Base-by-base conservation (phyloP, 2,888 invertebrate genomes). In the Cremastobaeus sp. region DNA sequence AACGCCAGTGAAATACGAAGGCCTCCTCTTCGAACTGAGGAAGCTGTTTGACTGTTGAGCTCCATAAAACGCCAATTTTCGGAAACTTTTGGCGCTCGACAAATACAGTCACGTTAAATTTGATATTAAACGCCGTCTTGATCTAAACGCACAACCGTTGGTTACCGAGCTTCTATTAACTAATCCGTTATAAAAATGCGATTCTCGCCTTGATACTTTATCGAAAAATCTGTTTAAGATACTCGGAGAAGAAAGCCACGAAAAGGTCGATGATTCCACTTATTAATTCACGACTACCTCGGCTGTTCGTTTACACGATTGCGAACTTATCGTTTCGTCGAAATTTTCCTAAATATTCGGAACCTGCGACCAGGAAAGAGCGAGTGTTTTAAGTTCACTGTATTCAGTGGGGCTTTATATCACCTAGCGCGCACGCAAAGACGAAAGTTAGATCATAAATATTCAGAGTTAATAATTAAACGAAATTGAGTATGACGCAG, bases 31-130 rank as follows among this genome's bases (percentile, higher is more conserved):
- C 52, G 65, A 70, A 69, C 25, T n/a, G n/a, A n/a, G n/a, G n/a
- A n/a, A n/a, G n/a, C 8, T 70, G 54, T 34, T 54, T 47, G 52
- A 43, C 59, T 34, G 45, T 71, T 37, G 57, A 50, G 47, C 54
- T 50, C 50, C 69, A 34, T 25, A 48, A 39, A 65, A 47, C 60
- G 69, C 73, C 68, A 70, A 70, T 74, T 76, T 73, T 60, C 74
- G 65, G 54, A 39, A 66, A 54, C 25, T 25, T 25, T 25, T 25
- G 25, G 8, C 4, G 3, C 8, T 3, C 25, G 25, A 25, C 8
- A 3, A 25, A 3, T 8, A 8, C 25, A 3, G 8, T 25, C 25
- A 25, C 25, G 25, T 8, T n/a, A n/a, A n/a, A n/a, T n/a, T n/a
- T n/a, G n/a, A n/a, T n/a, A n/a, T n/a, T n/a, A n/a, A n/a, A n/a